Base-by-base conservation (phyloP, 2,797 vertebrate genomes). In the Phylloscopus collybita region DNA sequence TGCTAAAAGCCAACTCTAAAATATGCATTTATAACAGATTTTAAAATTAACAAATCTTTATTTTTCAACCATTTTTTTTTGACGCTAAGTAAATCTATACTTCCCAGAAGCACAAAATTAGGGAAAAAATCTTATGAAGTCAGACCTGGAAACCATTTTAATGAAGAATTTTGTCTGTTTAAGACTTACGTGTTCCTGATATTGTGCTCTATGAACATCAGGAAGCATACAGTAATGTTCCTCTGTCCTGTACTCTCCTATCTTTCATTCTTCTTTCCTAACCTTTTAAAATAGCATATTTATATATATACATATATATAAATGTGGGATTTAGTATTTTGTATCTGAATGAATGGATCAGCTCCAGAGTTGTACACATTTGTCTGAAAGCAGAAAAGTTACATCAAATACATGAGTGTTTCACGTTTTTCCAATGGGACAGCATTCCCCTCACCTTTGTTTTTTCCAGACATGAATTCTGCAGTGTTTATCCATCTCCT, bases 391-490 rank as follows among this genome's bases (percentile, higher is more conserved):
- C 3, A 88, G 9, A 79, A 90, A 88, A 80, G 21, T 51, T n/a
- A 16, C 8, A 40, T 53, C 32, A 67, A 67, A 74, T 49, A 18
- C 9, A 9, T 20, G 4, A 38, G 7, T 17, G 34, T 34, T 34
- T 34, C 34, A 34, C 34, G 5, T 45, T 76, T 79, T 65, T 69
- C 26, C 36, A 79, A 5, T 13, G 8, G 21, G 11, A 59, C 9
- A n/a, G 2, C 27, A 9, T 44, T 88, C 34, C 1, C 1, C 3
- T 60, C 6, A 15, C 9, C 50, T 62, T 18, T 2, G 2, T 4
- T 4, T 22, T 74, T 72, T 51, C 16, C 26, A 51, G 25, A 72
- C 76, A 65, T 66, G 0, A 88, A 73, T 73, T 93, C 9, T 53
- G 22, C 11, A 22, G 3, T 14, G 3, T 21, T 72, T 76, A 19